phyloP scores from a whole-genome alignment of 2,888 invertebrate species.

The Aporophyla lueneburgensis region DNA sequence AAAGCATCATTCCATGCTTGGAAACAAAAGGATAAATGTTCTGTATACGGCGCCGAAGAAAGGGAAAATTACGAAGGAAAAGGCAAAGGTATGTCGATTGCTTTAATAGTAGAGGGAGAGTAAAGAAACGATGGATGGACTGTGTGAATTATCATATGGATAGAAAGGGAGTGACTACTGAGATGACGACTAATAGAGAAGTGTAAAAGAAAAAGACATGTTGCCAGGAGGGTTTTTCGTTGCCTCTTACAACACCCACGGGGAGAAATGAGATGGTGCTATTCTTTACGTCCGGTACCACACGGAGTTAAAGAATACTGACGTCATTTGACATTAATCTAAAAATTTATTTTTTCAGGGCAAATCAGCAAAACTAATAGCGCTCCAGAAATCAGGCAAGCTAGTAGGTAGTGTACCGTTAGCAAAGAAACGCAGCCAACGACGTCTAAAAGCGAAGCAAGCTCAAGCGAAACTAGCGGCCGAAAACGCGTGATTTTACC shows the following conservation, averaged over 20 bases:
- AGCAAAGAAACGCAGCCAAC: conserved; percentile 83
- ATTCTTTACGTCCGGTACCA: too few species aligned
- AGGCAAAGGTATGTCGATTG: conserved; percentile 88
- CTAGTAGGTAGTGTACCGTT: conserved; percentile 83
- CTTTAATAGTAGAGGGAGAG: too few species aligned
- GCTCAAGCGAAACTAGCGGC: conserved; percentile 75
- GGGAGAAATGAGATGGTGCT: too few species aligned
- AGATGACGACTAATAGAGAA: too few species aligned
- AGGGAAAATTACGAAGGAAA: conserved; percentile 81
- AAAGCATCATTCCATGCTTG: conserved; percentile 88
- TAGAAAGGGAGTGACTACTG: too few species aligned
- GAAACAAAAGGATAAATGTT: conserved; percentile 85
- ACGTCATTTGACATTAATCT: background rate
- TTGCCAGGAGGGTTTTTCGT: too few species aligned
- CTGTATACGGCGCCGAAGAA: conserved; percentile 84
- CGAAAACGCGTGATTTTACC: conserved; percentile 10
- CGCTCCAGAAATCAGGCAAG: conserved; percentile 85
- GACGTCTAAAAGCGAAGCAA: conserved; percentile 81
- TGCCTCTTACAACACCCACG: too few species aligned
- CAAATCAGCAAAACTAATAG: conserved; percentile 86
- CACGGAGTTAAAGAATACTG: too few species aligned
- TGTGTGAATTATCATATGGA: too few species aligned
- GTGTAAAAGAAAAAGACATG: too few species aligned
- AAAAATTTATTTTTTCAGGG: conserved; percentile 73
- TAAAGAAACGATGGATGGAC: too few species aligned